Evolutionary conservation across 2,888 invertebrate genomes (phyloP), one percentile per base, ranked within the genome.

Genomic region (Alloscopus bannaensis): DNA sequence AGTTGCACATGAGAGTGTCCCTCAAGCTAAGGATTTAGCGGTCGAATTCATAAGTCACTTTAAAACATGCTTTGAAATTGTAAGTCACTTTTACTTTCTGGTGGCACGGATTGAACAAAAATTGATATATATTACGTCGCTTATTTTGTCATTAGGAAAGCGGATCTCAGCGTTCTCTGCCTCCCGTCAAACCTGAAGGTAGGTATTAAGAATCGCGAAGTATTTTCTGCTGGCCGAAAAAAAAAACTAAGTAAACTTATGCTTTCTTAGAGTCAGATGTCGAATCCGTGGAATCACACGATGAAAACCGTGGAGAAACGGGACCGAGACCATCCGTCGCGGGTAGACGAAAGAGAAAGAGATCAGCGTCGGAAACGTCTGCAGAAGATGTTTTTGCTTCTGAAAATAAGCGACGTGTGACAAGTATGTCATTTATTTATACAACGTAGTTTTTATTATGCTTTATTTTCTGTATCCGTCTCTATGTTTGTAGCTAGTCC

Each of bases 231-330:
- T 3, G n/a, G 6, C n/a, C 11, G 47, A 47, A n/a, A 6, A 47
- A 13, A 13, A 36, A 36, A n/a, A n/a, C n/a, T 36, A 8, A 36
- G 6, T 8, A 36, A 3, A 42, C 22, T 18, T 20, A 52, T 31
- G 26, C 13, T 52, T 31, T 52, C 11, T 29, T 8, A 65, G 76
- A 76, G 28, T 76, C 76, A 11, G 76, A 76, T 24, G 76, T 57
- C 4, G 76, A 76, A n/a, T 76, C 76, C 2, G n/a, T 69, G 0
- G 76, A 68, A 40, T 76, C 76, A 22, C 76, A 68, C 24, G 76
- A 76, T 2, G 68, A 68, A 13, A 59, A 59, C 13, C 26, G 76
- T 52, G 20, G 20, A 3, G 31, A 52, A n/a, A 64, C 42, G 3
- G 31, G 50, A 4, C 29, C 68, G 11, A 76, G 66, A 26, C 65